Base-by-base conservation (phyloP, 2,888 invertebrate genomes). In the Apamea monoglypha region DNA sequence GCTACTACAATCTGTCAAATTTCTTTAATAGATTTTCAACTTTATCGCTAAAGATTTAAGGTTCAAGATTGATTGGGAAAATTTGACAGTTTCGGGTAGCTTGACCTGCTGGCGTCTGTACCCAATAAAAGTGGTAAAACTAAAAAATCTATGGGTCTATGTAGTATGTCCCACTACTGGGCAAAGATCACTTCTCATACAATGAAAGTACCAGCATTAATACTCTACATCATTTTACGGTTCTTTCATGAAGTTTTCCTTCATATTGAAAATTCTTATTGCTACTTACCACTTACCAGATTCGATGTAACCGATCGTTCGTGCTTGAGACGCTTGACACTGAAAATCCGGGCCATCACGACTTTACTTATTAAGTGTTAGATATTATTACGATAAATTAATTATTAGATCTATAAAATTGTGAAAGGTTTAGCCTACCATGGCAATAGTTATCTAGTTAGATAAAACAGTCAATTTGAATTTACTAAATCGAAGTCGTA, bases 401-500 rank as follows among this genome's bases (percentile, higher is more conserved):
- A 74, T 63, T 64, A 64, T 40, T 82, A 69, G 44, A 61, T 64
- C 64, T 63, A 44, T 66, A 69, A 53, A 53, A 75, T 68, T 36
- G 44, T 74, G 74, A 29, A 64, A 67, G 50, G 50, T 71, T 63
- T 72, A 80, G 63, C 40, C n/a, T 32, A 64, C 44, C 32, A 50
- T 67, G 40, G 29, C 3, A 61, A 61, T 68, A 53, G 32, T 61
- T 74, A 47, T 56, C 10, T 74, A 81, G 44, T 47, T 59, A 63
- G 40, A 59, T 56, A 59, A 64, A 72, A 74, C 67, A 69, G 78
- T 85, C 74, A 85, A 84, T 77, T 73, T 53, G 18, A 72, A 59
- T 59, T 53, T 47, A 76, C 40, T 74, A 64, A 77, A 64, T 59
- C 40, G 18, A 47, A 66, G n/a, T 63, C 66, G 1, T 73, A 73